phyloP scores from a whole-genome alignment of 2,113 vertebrate genomes.

The Anhinga anhinga region DNA sequence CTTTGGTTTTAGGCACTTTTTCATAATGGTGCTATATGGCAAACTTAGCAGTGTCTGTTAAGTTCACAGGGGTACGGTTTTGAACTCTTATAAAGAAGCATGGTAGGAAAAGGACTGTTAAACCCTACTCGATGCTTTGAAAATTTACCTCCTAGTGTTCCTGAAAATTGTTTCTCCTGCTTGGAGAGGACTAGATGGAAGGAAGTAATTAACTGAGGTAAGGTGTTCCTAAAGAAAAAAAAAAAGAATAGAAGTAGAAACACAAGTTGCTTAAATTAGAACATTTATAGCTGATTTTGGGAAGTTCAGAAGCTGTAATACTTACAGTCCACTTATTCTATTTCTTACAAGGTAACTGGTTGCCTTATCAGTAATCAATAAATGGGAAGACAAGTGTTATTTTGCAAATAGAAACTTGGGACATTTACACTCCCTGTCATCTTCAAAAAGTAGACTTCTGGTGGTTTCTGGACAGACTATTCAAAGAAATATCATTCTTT shows the following conservation, averaged over 20 bases:
- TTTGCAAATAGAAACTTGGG: background rate
- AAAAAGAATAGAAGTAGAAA: background rate
- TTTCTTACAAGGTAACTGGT: background rate
- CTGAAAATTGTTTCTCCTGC: conserved; percentile 8
- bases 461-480: background rate
- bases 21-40: background rate
- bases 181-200: background rate
- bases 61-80: background rate
- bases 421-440: background rate
- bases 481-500: background rate
- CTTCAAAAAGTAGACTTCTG: background rate
- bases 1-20: background rate
- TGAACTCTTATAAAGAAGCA: background rate
- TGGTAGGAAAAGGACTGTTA: background rate
- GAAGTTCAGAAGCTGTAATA: background rate
- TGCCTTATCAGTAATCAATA: background rate
- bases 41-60: background rate
- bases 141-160: background rate
- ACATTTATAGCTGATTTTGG: background rate
- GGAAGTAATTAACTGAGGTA: background rate
- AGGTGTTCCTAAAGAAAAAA: background rate
- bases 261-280: background rate
- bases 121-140: background rate
- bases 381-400: background rate
- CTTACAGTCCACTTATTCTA: background rate